Evolutionary conservation across 2,888 invertebrate genomes (phyloP), one percentile per base, ranked within the genome.

Genomic region (Nomada fucata): DNA sequence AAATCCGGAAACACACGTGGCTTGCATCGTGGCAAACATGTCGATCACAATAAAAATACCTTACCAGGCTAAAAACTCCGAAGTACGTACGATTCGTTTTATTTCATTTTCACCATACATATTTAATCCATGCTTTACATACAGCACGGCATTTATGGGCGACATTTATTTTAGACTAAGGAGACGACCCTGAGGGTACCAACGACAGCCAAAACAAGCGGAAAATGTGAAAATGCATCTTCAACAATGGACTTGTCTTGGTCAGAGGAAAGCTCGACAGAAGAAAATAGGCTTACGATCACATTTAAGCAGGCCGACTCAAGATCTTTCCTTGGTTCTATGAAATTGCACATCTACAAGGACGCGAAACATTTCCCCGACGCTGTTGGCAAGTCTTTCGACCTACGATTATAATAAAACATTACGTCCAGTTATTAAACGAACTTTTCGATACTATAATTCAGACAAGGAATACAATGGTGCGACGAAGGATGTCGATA

Each of bases 141-240:
- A 36, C 36, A 36, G 36, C 36, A 36, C 36, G 36, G 7, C 7
- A 36, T 36, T 36, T 36, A 36, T 36, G 36, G 36, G 36, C 7
- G 36, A 36, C 36, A 36, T 7, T 1, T 13, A 4, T 23, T 53
- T 23, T 2, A 52, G 61, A 23, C 23, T 1, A 11, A 15, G 0
- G 5, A n/a, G 15, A 9, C n/a, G 10, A 26, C 1, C 5, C n/a
- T 72, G 26, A 18, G 0, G 1, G 20, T 72, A 11, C 65, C 72
- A 2, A 10, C 0, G 0, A 0, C 13, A 2, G 7, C 13, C 0
- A 7, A 0, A 0, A 7, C 13, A 4, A 0, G 0, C 0, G 72
- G 53, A 0, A 29, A 0, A 2, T 72, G 72, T n/a, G 29, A 0
- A 0, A 0, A n/a, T 0, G 1, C 1, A 2, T 2, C 0, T 1